Evolutionary conservation across 2,113 vertebrate species (phyloP).

Genomic region (Puffinus mauretanicus): DNA sequence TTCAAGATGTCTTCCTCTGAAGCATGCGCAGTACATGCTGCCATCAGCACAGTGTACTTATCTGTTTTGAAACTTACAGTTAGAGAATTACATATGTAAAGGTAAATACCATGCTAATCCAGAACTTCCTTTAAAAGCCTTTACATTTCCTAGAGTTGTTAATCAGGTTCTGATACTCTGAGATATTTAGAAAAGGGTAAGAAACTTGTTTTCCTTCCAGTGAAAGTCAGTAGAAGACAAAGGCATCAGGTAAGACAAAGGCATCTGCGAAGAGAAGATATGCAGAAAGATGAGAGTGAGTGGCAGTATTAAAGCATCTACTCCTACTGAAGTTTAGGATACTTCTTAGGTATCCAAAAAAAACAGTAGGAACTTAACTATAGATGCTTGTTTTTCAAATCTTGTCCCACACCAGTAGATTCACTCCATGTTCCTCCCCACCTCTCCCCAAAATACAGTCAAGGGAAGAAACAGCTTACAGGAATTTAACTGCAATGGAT

Average conservation of each 20-base stretch:
- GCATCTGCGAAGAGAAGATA: neutral
- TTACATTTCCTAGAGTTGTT: neutral
- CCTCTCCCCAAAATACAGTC: neutral
- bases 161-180: neutral
- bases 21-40: constrained; percentile 80
- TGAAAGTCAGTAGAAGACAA: neutral
- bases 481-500: neutral
- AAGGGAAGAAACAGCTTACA: neutral
- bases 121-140: neutral
- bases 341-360: neutral
- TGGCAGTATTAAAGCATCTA: neutral
- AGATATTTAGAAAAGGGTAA: neutral
- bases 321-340: neutral
- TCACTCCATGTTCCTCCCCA: neutral
- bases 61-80: constrained; percentile 73
- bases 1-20: constrained; percentile 83
- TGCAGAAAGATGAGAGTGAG: neutral
- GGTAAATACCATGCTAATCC: neutral
- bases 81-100: neutral
- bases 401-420: neutral
- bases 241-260: neutral
- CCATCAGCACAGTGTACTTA: constrained; percentile 87
- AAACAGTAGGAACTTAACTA: neutral
- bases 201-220: neutral
- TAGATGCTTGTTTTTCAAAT: neutral